phyloP scores from a whole-genome alignment of 2,888 invertebrate species.

The Athalia circularis region DNA sequence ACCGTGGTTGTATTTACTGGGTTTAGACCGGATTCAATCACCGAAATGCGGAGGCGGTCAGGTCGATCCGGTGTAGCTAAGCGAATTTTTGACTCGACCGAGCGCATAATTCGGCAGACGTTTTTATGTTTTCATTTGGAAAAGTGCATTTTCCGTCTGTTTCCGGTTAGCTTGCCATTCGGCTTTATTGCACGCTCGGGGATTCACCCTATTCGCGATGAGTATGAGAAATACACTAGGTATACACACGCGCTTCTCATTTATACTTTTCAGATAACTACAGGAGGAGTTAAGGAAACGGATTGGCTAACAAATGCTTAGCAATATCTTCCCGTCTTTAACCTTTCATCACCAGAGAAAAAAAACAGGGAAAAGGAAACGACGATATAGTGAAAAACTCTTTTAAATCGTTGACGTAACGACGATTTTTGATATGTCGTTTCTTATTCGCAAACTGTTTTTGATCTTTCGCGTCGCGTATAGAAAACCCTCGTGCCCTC shows the following conservation, averaged over 20 bases:
- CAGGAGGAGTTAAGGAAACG: too few relatives aligned
- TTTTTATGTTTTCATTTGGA: slow-evolving; percentile 63
- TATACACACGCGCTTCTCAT: too few relatives aligned
- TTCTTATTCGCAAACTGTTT: neutral
- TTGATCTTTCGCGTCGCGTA: neutral
- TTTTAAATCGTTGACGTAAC: neutral
- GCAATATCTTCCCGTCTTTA: too few relatives aligned
- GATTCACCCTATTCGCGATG: neutral
- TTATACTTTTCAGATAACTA: too few relatives aligned
- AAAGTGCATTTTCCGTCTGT: slow-evolving; percentile 56
- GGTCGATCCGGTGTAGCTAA: slow-evolving; percentile 36
- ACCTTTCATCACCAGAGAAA: too few relatives aligned
- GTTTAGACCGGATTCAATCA: slow-evolving; percentile 33
- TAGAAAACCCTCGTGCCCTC: slow-evolving; percentile 6
- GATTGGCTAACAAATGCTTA: too few relatives aligned
- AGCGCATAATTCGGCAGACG: slow-evolving; percentile 57
- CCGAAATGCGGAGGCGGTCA: slow-evolving; percentile 10
- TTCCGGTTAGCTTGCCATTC: slow-evolving; percentile 48
- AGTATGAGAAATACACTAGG: too few relatives aligned
- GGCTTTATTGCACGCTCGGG: slow-evolving; percentile 22
- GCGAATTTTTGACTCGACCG: slow-evolving; percentile 54
- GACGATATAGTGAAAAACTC: neutral
- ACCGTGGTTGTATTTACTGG: neutral
- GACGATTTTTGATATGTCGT: slow-evolving; percentile 9
- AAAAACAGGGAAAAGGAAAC: neutral